Conservation (phyloP, 2,113 vertebrate genomes). For the Macquaria australasica region DNA sequence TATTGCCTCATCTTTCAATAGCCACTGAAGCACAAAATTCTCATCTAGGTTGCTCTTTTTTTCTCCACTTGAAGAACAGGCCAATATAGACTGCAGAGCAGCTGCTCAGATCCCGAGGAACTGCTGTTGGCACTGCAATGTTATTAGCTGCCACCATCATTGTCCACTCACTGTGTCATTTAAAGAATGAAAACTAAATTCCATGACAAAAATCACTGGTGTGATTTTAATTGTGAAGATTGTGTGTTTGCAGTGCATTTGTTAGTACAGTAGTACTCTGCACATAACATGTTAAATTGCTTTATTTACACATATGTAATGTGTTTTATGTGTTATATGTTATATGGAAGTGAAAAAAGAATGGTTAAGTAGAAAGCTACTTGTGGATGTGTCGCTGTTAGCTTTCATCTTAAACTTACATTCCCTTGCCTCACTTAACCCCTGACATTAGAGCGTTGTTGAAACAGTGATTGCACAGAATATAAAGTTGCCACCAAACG, state of each 20-base stretch:
- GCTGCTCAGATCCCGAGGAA: constrained; percentile 89
- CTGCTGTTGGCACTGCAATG: constrained; percentile 77
- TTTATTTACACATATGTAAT: neutral
- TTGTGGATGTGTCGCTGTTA: neutral
- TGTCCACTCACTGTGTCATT: constrained; percentile 78
- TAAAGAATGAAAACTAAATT: constrained; percentile 69
- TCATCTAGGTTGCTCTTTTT: constrained; percentile 96
- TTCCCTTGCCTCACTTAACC: constrained; percentile 26
- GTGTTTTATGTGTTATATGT: neutral
- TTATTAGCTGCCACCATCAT: constrained; percentile 79
- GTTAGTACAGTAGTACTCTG: neutral
- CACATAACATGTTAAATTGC: neutral
- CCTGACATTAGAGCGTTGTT: constrained; percentile 32
- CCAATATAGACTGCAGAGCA: constrained; percentile 94
- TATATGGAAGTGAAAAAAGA: neutral
- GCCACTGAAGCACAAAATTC: constrained; percentile 99
- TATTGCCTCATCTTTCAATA: constrained; percentile 99
- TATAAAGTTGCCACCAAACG: constrained; percentile 16
- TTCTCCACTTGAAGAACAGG: constrained; percentile 91
- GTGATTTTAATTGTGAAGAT: constrained; percentile 63
- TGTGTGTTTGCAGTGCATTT: neutral
- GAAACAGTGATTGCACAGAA: constrained; percentile 24
- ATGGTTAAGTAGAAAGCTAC: neutral
- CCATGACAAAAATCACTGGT: constrained; percentile 62
- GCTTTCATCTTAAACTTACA: constrained; percentile 15